These are phyloP conservation scores for Hemistola chrysoprasaria DNA, from an alignment of 2,888 invertebrate species.

Conservation along the genomic window DNA sequence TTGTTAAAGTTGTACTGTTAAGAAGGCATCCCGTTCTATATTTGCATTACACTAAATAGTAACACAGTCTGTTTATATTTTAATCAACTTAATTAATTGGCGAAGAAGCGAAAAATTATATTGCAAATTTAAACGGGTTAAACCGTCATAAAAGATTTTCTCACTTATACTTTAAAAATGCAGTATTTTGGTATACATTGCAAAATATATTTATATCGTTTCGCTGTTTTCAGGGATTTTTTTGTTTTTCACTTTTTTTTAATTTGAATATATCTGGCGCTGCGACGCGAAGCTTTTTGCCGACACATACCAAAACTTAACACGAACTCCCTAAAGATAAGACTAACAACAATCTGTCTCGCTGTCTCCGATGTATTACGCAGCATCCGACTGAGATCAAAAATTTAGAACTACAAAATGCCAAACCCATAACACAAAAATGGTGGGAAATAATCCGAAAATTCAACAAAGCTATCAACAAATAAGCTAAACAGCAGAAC, in stretches of 20 bases:
- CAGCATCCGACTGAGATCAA: slow-evolving; percentile 78
- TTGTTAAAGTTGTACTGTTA: slow-evolving; percentile 79
- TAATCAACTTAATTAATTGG: slow-evolving; percentile 57
- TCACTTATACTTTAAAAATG: slow-evolving; percentile 77
- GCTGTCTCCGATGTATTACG: slow-evolving; percentile 68
- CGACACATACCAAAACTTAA: slow-evolving; percentile 77
- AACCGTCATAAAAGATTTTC: slow-evolving; percentile 51
- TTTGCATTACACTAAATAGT: slow-evolving; percentile 71
- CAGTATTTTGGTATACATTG: slow-evolving; percentile 82
- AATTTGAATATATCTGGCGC: slow-evolving; percentile 40
- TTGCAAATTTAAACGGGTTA: slow-evolving; percentile 44
- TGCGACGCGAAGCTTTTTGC: slow-evolving; percentile 56
- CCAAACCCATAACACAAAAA: slow-evolving; percentile 52
- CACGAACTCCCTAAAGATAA: slow-evolving; percentile 50
- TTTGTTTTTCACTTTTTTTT: slow-evolving; percentile 25
- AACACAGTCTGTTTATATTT: slow-evolving; percentile 71
- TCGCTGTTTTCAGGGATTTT: slow-evolving; percentile 49
- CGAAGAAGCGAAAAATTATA: slow-evolving; percentile 65
- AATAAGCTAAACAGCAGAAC: slow-evolving; percentile 66
- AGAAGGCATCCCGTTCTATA: slow-evolving; percentile 79
- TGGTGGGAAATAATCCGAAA: slow-evolving; percentile 54
- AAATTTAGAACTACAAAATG: slow-evolving; percentile 60
- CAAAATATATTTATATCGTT: slow-evolving; percentile 64
- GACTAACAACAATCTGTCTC: slow-evolving; percentile 69
- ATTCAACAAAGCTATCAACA: slow-evolving; percentile 63